phyloP scores from a whole-genome alignment of 2,113 vertebrate species.

The Lampris megalopsis region DNA sequence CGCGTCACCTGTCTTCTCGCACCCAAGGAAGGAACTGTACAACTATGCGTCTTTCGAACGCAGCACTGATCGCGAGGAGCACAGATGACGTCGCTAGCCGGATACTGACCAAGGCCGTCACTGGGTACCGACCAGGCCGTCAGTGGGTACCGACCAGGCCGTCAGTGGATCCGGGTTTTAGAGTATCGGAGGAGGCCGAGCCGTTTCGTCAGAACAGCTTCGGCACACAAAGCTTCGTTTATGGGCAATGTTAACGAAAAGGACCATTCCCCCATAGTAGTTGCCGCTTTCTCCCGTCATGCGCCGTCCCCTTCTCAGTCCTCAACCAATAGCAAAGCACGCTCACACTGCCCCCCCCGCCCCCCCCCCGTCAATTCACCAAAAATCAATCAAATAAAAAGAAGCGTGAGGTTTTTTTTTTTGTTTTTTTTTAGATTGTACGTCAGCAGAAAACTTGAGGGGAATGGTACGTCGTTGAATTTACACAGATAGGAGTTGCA shows the following conservation, averaged over 20 bases:
- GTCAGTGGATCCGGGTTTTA: not conserved
- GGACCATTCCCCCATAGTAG: conserved; percentile 23
- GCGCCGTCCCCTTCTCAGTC: conserved; percentile 59
- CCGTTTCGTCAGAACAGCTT: no score
- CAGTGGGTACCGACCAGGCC: not conserved
- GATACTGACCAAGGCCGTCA: not conserved
- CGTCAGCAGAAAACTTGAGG: conserved; percentile 65
- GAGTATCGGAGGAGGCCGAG: no score
- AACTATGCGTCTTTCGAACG: conserved; percentile 65
- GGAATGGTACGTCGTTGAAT: conserved; percentile 38
- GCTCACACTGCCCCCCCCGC: conserved; percentile 25
- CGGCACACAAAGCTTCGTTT: no score
- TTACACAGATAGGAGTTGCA: conserved; percentile 59
- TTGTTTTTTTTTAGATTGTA: conserved; percentile 62
- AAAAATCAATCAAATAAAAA: conserved; percentile 24
- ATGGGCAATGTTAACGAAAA: conserved; percentile 24
- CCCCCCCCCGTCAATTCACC: no score
- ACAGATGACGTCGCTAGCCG: conserved; percentile 8
- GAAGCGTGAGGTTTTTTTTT: conserved; percentile 24
- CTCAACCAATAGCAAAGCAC: conserved; percentile 42
- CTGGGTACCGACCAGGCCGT: not conserved
- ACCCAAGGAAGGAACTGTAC: conserved; percentile 56
- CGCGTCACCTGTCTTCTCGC: conserved; percentile 34
- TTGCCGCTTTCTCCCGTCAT: conserved; percentile 41
- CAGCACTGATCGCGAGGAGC: conserved; percentile 23